Base-by-base conservation (phyloP, 64 coral and sea anemone genomes). In the Porites australiensis region DNA sequence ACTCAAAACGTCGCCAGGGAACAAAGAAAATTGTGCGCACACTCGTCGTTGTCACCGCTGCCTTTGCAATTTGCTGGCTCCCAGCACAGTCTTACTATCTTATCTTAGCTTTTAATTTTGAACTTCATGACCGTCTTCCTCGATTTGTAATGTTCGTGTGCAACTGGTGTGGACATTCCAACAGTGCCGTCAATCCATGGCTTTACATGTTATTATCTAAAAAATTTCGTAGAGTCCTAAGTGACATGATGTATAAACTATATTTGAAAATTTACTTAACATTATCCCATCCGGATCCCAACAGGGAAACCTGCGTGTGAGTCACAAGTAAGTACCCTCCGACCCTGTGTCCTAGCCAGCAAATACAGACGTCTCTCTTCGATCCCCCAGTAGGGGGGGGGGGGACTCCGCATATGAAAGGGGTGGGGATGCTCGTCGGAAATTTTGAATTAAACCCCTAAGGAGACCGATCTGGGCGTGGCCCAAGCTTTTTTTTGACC, bases 21-120 rank as follows among this genome's bases (percentile, higher is more conserved):
- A 89, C 46, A 15, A 72, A 45, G n/a, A 89, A 79, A 13, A 44
- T 62, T 10, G 72, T 89, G 4, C 87, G 87, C 45, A 72, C 47
- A 4, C 70, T 89, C 13, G 47, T 65, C 5, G 65, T 89, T 15
- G 51, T 89, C n/a, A 23, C 75, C 6, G 70, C 75, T 79, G 87
- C 70, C 19, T 89, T 89, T 23, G 87, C 75, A 13, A 7, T 63
- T 65, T 89, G 87, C 15, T 89, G 87, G 87, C 44, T 89, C 3
- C 87, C 87, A 52, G 44, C 75, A 7, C 87, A 89, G 46, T 6
- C 60, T 13, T 88, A 91, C 43, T 83, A 92, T 55, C 74, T 75
- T 18, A 81, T 92, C 46, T 65, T 95, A 0, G 79, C 58, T 2
- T 49, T 10, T 12, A 13, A 23, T 5, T n/a, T 45, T 18, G 8